Evolutionary conservation across 2,113 vertebrate genomes (phyloP).

Genomic region (Pseudopipra pipra): DNA sequence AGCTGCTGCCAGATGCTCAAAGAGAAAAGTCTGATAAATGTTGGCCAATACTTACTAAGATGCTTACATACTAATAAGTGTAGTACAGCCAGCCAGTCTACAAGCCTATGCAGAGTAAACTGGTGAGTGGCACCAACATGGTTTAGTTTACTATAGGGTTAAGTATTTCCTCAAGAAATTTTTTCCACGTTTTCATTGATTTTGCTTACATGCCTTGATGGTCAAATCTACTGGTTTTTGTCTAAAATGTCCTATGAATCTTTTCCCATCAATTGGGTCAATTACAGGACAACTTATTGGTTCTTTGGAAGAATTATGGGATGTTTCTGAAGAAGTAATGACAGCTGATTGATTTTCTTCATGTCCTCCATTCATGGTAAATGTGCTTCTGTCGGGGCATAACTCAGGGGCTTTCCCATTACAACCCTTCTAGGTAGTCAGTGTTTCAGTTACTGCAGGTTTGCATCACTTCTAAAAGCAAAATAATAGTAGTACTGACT

Average conservation of each 20-base stretch:
- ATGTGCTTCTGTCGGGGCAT: not conserved
- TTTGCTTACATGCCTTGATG: not conserved
- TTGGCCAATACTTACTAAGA: not conserved
- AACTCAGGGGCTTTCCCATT: not conserved
- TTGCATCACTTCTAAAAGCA: not conserved
- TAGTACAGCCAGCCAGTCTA: not conserved
- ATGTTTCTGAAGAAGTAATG: not conserved
- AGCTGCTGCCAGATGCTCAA: not conserved
- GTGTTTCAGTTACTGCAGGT: not conserved
- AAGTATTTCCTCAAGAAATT: not conserved
- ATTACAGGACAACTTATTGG: not conserved
- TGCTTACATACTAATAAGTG: not conserved
- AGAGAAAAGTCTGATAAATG: not conserved
- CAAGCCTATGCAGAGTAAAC: not conserved
- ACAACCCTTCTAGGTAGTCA: not conserved
- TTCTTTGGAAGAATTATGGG: not conserved
- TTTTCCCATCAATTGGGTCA: not conserved
- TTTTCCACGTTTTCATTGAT: not conserved
- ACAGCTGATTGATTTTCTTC: conserved; percentile 2
- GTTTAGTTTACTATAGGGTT: not conserved
- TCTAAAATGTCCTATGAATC: not conserved
- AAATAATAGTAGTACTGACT: not conserved
- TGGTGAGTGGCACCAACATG: not conserved
- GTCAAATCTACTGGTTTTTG: not conserved
- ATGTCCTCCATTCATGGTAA: not conserved